Conservation (phyloP, 2,888 invertebrate species). For the Acleris emargana region DNA sequence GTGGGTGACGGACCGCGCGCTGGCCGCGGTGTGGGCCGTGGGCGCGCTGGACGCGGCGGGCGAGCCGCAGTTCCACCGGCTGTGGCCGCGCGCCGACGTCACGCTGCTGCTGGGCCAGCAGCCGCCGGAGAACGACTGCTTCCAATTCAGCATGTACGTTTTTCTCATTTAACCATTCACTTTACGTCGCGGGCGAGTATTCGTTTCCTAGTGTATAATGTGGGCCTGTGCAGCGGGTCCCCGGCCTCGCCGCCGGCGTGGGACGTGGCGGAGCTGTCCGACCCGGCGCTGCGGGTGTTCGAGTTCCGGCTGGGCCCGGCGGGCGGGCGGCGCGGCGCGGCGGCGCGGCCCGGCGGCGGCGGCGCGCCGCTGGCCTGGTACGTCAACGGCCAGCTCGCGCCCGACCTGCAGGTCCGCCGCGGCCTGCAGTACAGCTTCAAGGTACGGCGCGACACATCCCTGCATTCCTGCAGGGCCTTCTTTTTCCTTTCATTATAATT, state of each 20-base stretch:
- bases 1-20: constrained; percentile 85
- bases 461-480: too few species aligned
- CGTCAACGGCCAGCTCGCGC: constrained; percentile 94
- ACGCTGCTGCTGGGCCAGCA: constrained; percentile 86
- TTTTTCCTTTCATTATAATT: too few species aligned
- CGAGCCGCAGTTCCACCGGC: constrained; percentile 92
- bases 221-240: constrained; percentile 28
- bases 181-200: too few species aligned
- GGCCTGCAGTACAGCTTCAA: constrained; percentile 93
- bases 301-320: constrained; percentile 92
- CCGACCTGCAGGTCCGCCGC: constrained; percentile 93
- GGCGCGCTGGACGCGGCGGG: constrained; percentile 90
- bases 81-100: constrained; percentile 89
- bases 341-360: constrained; percentile 57
- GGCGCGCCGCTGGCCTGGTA: constrained; percentile 94
- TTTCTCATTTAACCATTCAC: background rate
- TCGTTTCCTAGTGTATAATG: too few species aligned
- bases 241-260: constrained; percentile 66
- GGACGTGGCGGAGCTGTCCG: constrained; percentile 86
- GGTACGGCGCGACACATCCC: constrained; percentile 57
- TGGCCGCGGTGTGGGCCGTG: constrained; percentile 92
- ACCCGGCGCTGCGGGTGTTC: constrained; percentile 90
- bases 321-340: constrained; percentile 91
- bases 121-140: constrained; percentile 88
- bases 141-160: constrained; percentile 86